Evolutionary conservation across 2,888 invertebrate species (phyloP).

Genomic region (Mechanitis messenoides): DNA sequence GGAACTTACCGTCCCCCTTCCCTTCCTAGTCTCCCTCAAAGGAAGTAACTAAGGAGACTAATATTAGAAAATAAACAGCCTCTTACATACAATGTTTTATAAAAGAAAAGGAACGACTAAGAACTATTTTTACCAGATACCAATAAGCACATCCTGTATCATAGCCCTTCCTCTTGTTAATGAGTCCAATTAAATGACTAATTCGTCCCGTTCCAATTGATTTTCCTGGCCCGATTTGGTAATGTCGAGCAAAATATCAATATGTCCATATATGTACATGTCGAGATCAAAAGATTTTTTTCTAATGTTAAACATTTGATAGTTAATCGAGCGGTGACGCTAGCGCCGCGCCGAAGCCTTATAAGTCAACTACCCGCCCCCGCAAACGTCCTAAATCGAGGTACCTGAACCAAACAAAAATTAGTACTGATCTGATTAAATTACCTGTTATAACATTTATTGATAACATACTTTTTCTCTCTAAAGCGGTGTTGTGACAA

Average conservation of each 20-base stretch:
- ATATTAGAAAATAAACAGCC: too few relatives aligned
- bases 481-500: too few relatives aligned
- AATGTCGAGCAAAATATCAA: conserved; percentile 46
- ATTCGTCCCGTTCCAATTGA: conserved; percentile 23
- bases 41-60: too few relatives aligned
- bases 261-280: conserved; percentile 64
- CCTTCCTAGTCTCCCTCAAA: too few relatives aligned
- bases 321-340: conserved; percentile 66
- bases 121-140: too few relatives aligned
- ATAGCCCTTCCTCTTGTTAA: too few relatives aligned
- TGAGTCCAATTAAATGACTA: conserved; percentile 15
- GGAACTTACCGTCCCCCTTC: too few relatives aligned
- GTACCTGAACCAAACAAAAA: conserved; percentile 47
- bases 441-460: background rate
- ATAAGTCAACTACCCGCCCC: conserved; percentile 72
- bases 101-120: too few relatives aligned
- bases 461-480: too few relatives aligned
- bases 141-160: too few relatives aligned
- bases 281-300: conserved; percentile 48
- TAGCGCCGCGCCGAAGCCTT: conserved; percentile 53
- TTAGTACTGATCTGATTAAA: background rate
- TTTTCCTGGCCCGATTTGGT: conserved; percentile 33
- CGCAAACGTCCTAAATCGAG: conserved; percentile 52
- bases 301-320: conserved; percentile 51
- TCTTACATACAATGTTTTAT: too few relatives aligned